These are phyloP conservation scores for Manacus vitellinus DNA, from an alignment of 2,113 vertebrate genomes.

Conservation along the genomic window DNA sequence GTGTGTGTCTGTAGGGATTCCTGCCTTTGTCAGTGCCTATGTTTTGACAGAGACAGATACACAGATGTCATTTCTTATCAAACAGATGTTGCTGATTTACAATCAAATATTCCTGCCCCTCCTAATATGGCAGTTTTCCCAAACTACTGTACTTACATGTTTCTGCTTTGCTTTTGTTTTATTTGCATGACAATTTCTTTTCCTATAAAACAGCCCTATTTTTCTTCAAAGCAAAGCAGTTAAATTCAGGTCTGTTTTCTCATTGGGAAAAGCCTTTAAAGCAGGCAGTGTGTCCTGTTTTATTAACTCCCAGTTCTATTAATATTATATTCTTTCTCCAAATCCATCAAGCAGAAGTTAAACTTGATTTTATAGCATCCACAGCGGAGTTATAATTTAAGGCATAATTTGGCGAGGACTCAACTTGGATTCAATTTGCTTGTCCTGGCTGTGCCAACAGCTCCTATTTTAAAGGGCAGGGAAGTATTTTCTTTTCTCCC, in stretches of 20 bases:
- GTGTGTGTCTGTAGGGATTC: background rate
- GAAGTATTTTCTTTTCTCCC: constrained; percentile 54
- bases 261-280: constrained; percentile 37
- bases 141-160: constrained; percentile 50
- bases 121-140: constrained; percentile 52
- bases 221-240: constrained; percentile 31
- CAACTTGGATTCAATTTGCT: constrained; percentile 27
- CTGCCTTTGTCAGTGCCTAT: background rate
- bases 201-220: background rate
- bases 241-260: constrained; percentile 21
- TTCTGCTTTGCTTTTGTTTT: constrained; percentile 12
- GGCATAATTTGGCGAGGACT: constrained; percentile 50
- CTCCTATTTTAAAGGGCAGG: constrained; percentile 59
- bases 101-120: constrained; percentile 59
- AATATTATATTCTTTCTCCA: constrained; percentile 54
- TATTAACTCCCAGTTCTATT: constrained; percentile 59
- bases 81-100: constrained; percentile 57
- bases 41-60: background rate
- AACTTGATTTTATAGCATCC: constrained; percentile 63
- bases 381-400: constrained; percentile 61
- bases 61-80: constrained; percentile 59
- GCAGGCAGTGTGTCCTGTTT: constrained; percentile 40
- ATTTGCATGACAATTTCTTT: background rate
- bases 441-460: constrained; percentile 25
- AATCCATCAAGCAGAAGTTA: constrained; percentile 65